These are phyloP conservation scores for Corella eumyota DNA, from an alignment of 23 tunicate genomes.

Conservation along the genomic window DNA sequence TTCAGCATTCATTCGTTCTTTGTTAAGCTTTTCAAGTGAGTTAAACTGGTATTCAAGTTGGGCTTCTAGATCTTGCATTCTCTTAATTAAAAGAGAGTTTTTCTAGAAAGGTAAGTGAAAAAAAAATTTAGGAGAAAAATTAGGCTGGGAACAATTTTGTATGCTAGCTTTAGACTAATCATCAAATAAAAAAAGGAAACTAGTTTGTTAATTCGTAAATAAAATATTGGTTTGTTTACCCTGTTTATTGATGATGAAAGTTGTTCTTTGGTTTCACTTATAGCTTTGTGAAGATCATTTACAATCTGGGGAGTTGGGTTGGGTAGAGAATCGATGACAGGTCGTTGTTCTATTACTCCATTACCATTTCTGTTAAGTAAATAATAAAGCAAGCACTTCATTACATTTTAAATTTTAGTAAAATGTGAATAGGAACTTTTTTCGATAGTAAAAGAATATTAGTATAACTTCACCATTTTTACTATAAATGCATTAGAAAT, in stretches of 20 bases:
- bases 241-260: conserved; percentile 11
- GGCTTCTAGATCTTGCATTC: conserved; percentile 22
- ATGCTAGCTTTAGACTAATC: background rate
- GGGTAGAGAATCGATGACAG: conserved; percentile 44
- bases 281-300: conserved; percentile 12
- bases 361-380: conserved; percentile 14
- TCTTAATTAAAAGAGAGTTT: conserved; percentile 7
- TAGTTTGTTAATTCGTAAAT: background rate
- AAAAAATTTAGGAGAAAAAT: too few relatives aligned
- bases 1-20: conserved; percentile 38
- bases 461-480: too few relatives aligned
- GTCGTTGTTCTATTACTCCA: conserved; percentile 23
- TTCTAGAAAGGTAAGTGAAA: conserved; percentile 7
- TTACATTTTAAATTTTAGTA: too few relatives aligned
- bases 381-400: too few relatives aligned
- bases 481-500: too few relatives aligned
- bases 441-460: too few relatives aligned
- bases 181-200: background rate
- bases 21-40: conserved; percentile 19
- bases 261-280: conserved; percentile 16
- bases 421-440: too few relatives aligned
- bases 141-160: background rate
- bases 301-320: conserved; percentile 58
- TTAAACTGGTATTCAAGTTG: conserved; percentile 16
- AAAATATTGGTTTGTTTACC: too few relatives aligned